Conservation (phyloP, 2,113 vertebrate genomes). For the Clarias macrocephalus region DNA sequence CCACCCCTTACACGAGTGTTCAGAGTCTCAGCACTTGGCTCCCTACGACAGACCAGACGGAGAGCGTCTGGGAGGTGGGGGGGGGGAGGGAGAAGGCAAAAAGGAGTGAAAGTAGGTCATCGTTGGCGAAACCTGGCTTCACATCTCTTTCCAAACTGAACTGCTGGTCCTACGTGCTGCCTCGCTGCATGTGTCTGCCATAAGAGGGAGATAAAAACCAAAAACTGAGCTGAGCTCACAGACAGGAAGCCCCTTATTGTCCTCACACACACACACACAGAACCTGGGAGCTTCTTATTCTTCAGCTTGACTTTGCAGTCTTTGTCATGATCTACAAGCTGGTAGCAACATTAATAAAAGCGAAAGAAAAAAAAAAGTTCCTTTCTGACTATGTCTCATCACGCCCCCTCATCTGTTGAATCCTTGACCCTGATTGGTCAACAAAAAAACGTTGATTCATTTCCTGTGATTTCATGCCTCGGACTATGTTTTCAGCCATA, state of each 20-base stretch:
- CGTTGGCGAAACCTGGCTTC: constrained; percentile 60
- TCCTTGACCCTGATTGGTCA: not conserved
- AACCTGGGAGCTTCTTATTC: not conserved
- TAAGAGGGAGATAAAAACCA: constrained; percentile 41
- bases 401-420: not conserved
- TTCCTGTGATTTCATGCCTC: not conserved
- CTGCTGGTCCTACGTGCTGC: constrained; percentile 46
- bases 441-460: not conserved
- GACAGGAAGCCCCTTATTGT: constrained; percentile 28
- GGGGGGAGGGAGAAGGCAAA: not conserved
- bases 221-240: constrained; percentile 48
- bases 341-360: not conserved
- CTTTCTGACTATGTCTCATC: not conserved
- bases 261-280: constrained; percentile 9
- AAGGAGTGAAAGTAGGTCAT: constrained; percentile 73
- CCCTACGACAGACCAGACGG: constrained; percentile 52
- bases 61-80: not conserved
- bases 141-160: constrained; percentile 43
- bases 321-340: not conserved
- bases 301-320: not conserved
- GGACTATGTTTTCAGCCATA: not conserved
- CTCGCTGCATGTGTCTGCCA: constrained; percentile 56
- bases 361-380: not conserved
- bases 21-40: constrained; percentile 39
- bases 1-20: constrained; percentile 50